A percentile compares a stretch with the other conserved stretches of the same genome.
These are phyloP conservation scores for Hydropotes inermis DNA, from an alignment of 2,113 vertebrate genomes.

Conservation along the genomic window DNA sequence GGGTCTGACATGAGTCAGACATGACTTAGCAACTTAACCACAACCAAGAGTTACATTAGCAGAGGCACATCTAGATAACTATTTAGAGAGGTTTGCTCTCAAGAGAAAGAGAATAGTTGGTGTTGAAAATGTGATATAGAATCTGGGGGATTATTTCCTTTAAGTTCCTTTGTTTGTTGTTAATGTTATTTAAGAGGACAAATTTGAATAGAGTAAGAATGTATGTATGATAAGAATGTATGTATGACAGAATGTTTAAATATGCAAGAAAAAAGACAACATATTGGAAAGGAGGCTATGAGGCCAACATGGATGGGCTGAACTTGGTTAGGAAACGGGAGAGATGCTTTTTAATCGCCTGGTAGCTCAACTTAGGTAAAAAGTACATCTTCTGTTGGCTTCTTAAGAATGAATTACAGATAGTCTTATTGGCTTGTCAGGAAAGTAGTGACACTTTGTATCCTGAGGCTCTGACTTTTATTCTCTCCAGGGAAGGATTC, in stretches of 20 bases:
- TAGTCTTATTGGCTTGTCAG: background rate
- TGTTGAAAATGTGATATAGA: background rate
- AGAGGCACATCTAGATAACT: background rate
- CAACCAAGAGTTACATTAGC: background rate
- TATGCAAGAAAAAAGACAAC: background rate
- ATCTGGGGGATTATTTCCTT: background rate
- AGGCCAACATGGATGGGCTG: background rate
- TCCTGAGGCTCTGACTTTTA: background rate
- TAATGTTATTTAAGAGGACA: background rate
- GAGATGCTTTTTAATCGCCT: background rate
- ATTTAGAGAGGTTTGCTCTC: background rate
- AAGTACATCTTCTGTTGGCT: background rate
- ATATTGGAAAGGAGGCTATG: background rate
- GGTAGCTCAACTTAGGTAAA: background rate
- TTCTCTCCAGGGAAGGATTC: background rate
- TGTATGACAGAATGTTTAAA: background rate
- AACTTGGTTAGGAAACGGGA: background rate
- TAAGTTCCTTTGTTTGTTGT: background rate
- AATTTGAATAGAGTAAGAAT: background rate
- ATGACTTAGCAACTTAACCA: too few species aligned
- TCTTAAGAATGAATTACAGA: background rate
- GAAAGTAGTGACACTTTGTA: background rate
- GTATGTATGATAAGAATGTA: background rate
- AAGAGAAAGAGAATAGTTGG: background rate
- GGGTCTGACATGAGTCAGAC: too few species aligned